Evolutionary conservation across 2,888 invertebrate species (phyloP).

Genomic region (Odiellus spinosus): DNA sequence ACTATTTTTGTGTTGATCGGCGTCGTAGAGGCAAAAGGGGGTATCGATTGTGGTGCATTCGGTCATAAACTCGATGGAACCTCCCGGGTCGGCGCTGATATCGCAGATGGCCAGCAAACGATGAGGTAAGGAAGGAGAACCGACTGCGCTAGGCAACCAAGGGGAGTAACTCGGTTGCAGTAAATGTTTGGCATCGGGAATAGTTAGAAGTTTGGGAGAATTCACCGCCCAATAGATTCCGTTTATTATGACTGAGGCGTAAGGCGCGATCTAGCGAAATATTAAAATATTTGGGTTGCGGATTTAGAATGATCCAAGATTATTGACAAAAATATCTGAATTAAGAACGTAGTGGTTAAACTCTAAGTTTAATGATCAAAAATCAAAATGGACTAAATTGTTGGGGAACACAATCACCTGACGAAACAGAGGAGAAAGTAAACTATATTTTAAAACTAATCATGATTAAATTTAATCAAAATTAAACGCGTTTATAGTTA

Average conservation of each 20-base stretch:
- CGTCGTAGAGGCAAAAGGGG: constrained; percentile 98
- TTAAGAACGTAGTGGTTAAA: too few species aligned
- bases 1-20: constrained; percentile 90
- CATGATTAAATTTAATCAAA: too few species aligned
- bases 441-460: too few species aligned
- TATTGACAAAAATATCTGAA: too few species aligned
- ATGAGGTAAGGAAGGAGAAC: constrained; percentile 73
- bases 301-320: too few species aligned
- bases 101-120: constrained; percentile 87
- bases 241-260: constrained; percentile 90
- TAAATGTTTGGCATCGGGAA: constrained; percentile 93
- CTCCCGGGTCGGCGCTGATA: constrained; percentile 97
- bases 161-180: constrained; percentile 75
- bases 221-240: constrained; percentile 98
- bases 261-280: constrained; percentile 92
- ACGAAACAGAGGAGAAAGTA: too few species aligned
- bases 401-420: too few species aligned
- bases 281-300: too few species aligned
- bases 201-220: constrained; percentile 85
- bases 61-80: constrained; percentile 98
- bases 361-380: too few species aligned
- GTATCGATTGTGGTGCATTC: constrained; percentile 99
- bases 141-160: constrained; percentile 72
- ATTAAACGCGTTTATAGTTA: too few species aligned
- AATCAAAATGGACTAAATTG: too few species aligned